Base-by-base conservation (phyloP, 2,113 vertebrate genomes). In the Odocoileus hemionus region DNA sequence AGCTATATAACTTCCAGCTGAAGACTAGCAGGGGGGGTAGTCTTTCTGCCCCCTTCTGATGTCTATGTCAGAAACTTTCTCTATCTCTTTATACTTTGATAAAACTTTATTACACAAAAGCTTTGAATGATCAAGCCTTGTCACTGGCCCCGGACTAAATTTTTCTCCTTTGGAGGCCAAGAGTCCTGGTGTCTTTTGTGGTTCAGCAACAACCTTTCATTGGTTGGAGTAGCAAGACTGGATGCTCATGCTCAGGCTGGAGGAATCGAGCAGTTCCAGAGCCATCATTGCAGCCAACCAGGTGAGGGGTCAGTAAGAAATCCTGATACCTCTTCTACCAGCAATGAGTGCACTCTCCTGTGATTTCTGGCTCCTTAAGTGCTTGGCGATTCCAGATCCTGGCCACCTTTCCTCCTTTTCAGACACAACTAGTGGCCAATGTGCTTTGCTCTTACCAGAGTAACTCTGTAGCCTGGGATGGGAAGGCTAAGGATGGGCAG, bases 271-370 rank as follows among this genome's bases (percentile, higher is more conserved):
- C 4, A 2, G 28, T 21, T 6, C 50, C 55, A 19, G 64, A 83
- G 86, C 7, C 12, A 16, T 7, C 8, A 21, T 1, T 8, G 33
- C 6, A 36, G 47, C 78, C 84, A n/a, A 67, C 9, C 2, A 21
- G 52, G 17, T 6, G 7, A 30, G 13, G 43, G 10, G 28, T 6
- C 2, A 19, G n/a, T 2, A 43, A 43, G 10, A 39, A n/a, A 11
- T 16, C 55, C 0, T 0, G 36, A 4, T 0, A 0, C 7, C 28
- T 26, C 9, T 14, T 10, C 26, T 7, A 9, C 26, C 28, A 67
- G 76, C 26, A 6, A 5, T 1, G 45, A 6, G 17, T 19, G 6
- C 5, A 2, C 12, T 15, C 25, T 36, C 17, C 1, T 25, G n/a
- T 25, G 10, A 21, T 47, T 50, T 86, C 36, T 47, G 9, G 25